Evolutionary conservation across 1,140 invertebrate species (phyloP).

Genomic region (Idris sp.): DNA sequence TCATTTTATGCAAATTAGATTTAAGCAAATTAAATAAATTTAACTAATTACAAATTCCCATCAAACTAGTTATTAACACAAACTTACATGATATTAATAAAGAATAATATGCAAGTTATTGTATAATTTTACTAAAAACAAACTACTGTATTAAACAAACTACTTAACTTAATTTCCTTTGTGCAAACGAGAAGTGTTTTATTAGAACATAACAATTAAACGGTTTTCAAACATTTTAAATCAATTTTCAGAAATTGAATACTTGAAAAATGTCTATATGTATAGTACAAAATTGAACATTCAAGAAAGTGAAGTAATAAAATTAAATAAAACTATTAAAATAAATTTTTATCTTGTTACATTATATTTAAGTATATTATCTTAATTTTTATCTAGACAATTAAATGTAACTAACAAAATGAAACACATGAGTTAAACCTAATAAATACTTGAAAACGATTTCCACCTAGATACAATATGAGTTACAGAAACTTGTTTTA

Average conservation of each 20-base stretch:
- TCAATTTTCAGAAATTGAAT: conserved; percentile 8
- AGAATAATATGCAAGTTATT: conserved; percentile 19
- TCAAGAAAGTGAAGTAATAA: too few species aligned
- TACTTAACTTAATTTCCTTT: conserved; percentile 31
- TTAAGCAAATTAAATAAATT: conserved; percentile 19
- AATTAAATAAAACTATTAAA: too few species aligned
- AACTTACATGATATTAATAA: conserved; percentile 19
- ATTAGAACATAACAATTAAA: conserved; percentile 28
- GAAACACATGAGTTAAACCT: too few species aligned
- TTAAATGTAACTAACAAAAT: too few species aligned
- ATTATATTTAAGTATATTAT: too few species aligned
- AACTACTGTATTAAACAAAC: conserved; percentile 25
- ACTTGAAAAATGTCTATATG: too few species aligned
- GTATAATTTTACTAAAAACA: conserved; percentile 16
- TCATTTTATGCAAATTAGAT: conserved; percentile 21
- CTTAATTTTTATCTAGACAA: too few species aligned
- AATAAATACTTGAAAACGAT: too few species aligned
- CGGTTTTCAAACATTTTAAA: conserved; percentile 18
- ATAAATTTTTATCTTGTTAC: too few species aligned
- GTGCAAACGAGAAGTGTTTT: conserved; percentile 9
- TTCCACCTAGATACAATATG: too few species aligned
- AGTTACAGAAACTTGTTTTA: too few species aligned
- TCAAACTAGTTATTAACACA: conserved; percentile 7
- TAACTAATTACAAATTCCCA: conserved; percentile 22
- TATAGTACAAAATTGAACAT: too few species aligned